These are phyloP conservation scores for Schizotus pectinicornis DNA, from an alignment of 2,888 invertebrate species.

Conservation along the genomic window DNA sequence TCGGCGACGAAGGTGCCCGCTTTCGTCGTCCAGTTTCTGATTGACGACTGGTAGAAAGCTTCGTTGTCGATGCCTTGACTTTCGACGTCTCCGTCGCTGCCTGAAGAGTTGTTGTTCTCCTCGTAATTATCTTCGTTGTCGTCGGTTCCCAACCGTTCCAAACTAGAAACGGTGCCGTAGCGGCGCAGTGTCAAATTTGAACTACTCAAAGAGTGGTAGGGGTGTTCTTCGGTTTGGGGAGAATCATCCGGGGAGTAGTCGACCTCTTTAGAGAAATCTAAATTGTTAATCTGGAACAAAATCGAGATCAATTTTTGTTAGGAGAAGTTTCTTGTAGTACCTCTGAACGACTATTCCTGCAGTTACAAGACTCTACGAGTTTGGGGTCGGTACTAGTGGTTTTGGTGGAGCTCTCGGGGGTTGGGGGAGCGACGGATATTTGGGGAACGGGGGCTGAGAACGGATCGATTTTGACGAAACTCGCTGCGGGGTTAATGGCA, in stretches of 20 bases:
- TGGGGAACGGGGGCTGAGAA: slow-evolving; percentile 53
- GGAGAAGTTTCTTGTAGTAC: slow-evolving; percentile 10
- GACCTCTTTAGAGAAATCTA: slow-evolving; percentile 56
- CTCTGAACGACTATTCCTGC: slow-evolving; percentile 31
- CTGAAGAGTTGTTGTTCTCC: slow-evolving; percentile 36
- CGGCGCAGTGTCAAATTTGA: slow-evolving; percentile 60
- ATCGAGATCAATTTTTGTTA: background rate
- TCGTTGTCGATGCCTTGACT: slow-evolving; percentile 53
- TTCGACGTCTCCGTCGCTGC: slow-evolving; percentile 37
- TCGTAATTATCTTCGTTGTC: slow-evolving; percentile 62
- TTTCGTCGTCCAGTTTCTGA: slow-evolving; percentile 76
- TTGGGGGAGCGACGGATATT: slow-evolving; percentile 45
- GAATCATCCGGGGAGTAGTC: slow-evolving; percentile 75
- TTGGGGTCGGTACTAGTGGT: slow-evolving; percentile 24
- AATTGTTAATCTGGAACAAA: slow-evolving; percentile 29
- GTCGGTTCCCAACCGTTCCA: slow-evolving; percentile 71
- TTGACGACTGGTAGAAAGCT: slow-evolving; percentile 53
- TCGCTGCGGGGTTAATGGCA: slow-evolving; percentile 68
- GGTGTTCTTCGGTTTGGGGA: slow-evolving; percentile 74
- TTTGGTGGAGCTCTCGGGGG: slow-evolving; percentile 41
- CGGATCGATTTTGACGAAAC: slow-evolving; percentile 64
- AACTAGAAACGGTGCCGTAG: slow-evolving; percentile 76
- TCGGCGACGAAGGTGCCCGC: slow-evolving; percentile 83
- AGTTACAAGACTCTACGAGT: slow-evolving; percentile 31
- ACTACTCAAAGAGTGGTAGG: slow-evolving; percentile 73